phyloP scores from a whole-genome alignment of 2,797 vertebrate species.

The Pangasius djambal region DNA sequence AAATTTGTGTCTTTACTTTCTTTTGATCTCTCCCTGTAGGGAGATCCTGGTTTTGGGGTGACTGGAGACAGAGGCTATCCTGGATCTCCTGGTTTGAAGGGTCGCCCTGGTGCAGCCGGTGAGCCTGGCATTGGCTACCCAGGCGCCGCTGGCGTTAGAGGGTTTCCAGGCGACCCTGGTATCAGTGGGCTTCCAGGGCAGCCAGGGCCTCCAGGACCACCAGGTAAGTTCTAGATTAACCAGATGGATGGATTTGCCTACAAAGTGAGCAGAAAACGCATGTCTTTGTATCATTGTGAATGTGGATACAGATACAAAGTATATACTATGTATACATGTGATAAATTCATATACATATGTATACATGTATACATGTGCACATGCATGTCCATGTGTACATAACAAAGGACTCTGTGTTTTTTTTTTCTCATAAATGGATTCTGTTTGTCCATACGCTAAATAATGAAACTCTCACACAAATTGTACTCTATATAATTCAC shows the following conservation, averaged over 20 bases:
- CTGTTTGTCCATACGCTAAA: background rate
- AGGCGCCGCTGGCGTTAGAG: conserved; percentile 66
- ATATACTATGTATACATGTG: conserved; percentile 20
- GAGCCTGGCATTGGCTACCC: conserved; percentile 68
- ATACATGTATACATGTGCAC: conserved; percentile 14
- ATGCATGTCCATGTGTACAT: conserved; percentile 7
- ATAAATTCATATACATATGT: background rate
- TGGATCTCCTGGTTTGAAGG: conserved; percentile 71
- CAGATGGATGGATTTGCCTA: background rate
- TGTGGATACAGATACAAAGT: conserved; percentile 22
- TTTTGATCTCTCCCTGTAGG: conserved; percentile 58
- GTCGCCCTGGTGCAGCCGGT: conserved; percentile 66
- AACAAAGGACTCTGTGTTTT: background rate
- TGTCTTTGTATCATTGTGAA: conserved; percentile 15
- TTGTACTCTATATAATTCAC: background rate
- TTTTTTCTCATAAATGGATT: background rate
- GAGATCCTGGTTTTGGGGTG: conserved; percentile 68
- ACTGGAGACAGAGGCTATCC: conserved; percentile 75
- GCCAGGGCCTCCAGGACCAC: conserved; percentile 71
- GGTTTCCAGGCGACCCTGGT: conserved; percentile 74
- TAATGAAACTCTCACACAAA: background rate
- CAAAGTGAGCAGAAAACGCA: background rate
- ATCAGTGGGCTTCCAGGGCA: conserved; percentile 68
- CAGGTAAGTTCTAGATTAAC: conserved; percentile 68
- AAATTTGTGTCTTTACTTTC: background rate